phyloP scores from a whole-genome alignment of 2,113 vertebrate species.

The Panurus biarmicus region DNA sequence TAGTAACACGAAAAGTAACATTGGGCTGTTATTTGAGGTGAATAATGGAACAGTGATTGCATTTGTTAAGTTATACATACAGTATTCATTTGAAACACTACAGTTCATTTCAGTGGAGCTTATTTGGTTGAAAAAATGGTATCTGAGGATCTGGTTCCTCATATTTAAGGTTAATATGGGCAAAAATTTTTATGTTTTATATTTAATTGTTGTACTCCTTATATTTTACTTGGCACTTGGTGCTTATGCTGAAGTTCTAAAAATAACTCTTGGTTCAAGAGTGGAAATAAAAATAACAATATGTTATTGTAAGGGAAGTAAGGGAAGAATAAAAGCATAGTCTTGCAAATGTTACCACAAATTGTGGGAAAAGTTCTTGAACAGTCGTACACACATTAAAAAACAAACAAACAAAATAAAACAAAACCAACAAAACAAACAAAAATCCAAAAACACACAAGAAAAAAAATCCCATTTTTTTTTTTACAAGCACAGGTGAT shows the following conservation, averaged over 20 bases:
- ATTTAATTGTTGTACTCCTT: neutral
- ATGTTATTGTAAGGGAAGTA: neutral
- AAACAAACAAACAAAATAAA: neutral
- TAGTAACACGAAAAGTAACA: neutral
- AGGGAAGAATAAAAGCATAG: neutral
- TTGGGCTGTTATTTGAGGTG: neutral
- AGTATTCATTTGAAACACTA: neutral
- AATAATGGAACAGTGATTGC: neutral
- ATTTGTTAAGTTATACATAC: neutral
- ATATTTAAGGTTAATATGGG: neutral
- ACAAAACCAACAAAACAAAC: neutral
- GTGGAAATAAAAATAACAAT: neutral
- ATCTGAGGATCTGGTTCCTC: neutral
- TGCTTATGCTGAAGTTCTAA: neutral
- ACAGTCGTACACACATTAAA: neutral
- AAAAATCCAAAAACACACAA: neutral
- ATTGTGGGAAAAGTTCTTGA: neutral
- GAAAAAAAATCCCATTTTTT: neutral
- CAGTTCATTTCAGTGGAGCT: neutral
- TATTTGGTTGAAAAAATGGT: neutral
- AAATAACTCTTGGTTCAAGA: neutral
- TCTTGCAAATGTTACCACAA: neutral
- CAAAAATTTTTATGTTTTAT: neutral
- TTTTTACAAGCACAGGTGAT: accelerated
- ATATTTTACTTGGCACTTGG: neutral